Percentiles rank a stretch among this genome's conserved stretches.
phyloP scores from a whole-genome alignment of 2,113 vertebrate species.

The Apeltes quadracus region DNA sequence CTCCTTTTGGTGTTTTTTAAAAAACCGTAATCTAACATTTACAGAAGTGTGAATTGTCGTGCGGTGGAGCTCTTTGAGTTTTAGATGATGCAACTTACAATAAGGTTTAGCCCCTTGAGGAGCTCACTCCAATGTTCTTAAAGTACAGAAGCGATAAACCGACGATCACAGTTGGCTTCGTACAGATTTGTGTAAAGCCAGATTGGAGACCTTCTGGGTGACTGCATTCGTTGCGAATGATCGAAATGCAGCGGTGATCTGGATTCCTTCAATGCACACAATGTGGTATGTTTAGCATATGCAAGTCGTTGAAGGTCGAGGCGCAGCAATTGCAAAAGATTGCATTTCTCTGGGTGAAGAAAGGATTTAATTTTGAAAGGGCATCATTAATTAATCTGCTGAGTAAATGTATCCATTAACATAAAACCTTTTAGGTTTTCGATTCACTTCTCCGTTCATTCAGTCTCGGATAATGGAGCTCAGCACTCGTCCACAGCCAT shows the following conservation, averaged over 20 bases:
- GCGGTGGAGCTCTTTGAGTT: neutral
- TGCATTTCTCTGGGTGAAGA: neutral
- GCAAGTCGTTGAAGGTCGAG: no score
- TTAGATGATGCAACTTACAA: neutral
- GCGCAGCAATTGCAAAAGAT: neutral
- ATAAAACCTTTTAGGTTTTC: neutral
- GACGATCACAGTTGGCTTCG: neutral
- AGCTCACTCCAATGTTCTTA: neutral
- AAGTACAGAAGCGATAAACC: neutral
- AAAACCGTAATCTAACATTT: neutral
- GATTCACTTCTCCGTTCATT: neutral
- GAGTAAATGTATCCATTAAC: neutral
- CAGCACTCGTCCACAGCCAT: neutral
- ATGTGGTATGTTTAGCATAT: neutral
- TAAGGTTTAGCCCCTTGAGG: neutral
- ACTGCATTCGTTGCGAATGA: neutral
- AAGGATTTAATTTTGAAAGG: neutral
- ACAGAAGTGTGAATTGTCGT: neutral
- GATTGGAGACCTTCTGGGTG: neutral
- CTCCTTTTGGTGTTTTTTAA: neutral
- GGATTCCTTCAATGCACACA: neutral
- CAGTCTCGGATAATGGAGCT: neutral
- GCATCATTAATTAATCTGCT: neutral
- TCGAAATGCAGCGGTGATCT: neutral
- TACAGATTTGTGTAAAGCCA: neutral